Conservation (phyloP, 2,113 vertebrate genomes). For the Brachyhypopomus gauderio region DNA sequence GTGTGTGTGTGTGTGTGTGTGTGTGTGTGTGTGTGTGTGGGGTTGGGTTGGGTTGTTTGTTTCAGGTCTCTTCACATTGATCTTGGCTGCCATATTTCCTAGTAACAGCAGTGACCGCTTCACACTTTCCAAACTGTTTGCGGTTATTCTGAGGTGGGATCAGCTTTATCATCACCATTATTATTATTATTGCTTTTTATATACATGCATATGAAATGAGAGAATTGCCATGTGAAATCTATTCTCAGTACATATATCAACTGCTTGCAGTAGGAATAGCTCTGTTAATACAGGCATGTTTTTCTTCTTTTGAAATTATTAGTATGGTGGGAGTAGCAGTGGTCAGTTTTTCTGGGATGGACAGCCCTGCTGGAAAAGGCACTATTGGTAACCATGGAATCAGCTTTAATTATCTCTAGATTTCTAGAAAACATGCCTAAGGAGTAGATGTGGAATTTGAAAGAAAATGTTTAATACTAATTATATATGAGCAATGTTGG, state of each 20-base stretch:
- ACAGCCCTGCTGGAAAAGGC: slow-evolving; percentile 82
- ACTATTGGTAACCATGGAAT: slow-evolving; percentile 77
- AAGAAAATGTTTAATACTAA: too few relatives aligned
- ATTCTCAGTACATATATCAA: not conserved
- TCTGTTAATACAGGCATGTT: not conserved
- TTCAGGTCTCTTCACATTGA: slow-evolving; percentile 91
- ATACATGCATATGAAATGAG: not conserved
- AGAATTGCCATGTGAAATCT: not conserved
- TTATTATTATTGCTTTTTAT: not conserved
- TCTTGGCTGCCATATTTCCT: slow-evolving; percentile 92
- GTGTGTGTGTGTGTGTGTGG: not conserved
- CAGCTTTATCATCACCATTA: not conserved
- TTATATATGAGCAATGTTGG: too few relatives aligned
- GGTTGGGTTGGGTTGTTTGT: not conserved
- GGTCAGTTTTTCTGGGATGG: slow-evolving; percentile 90
- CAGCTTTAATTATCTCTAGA: not conserved
- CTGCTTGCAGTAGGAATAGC: not conserved
- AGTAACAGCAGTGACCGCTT: slow-evolving; percentile 97
- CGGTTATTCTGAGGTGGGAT: slow-evolving; percentile 88
- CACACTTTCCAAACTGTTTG: slow-evolving; percentile 92
- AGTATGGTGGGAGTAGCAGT: slow-evolving; percentile 92
- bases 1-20: not conserved
- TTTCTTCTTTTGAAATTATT: slow-evolving; percentile 44
- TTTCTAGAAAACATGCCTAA: not conserved
- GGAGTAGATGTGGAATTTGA: too few relatives aligned